Base-by-base conservation (phyloP, 2,797 vertebrate species). In the Alectoris magna region DNA sequence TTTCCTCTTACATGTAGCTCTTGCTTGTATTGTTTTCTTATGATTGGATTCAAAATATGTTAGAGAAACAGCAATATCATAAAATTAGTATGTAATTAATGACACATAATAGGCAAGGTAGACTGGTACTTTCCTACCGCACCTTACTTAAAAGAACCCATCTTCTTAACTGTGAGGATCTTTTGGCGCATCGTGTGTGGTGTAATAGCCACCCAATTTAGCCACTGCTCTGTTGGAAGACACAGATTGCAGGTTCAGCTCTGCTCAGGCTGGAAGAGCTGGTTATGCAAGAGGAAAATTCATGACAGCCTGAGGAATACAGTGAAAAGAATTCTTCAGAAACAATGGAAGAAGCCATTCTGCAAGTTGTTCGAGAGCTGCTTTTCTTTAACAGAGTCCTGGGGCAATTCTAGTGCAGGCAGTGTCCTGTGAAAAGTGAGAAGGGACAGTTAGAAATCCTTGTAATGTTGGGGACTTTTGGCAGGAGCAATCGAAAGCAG, bases 281-380 rank as follows among this genome's bases (percentile, higher is more conserved):
- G 70, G 93, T 91, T 96, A 78, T 76, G 90, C 94, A 91, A 93
- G 92, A 83, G 49, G 46, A 79, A 80, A 76, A 88, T 93, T 91
- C 84, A 53, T 90, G 92, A 78, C n/a, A 77, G 84, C 66, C 66
- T n/a, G 26, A 92, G 85, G 93, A 94, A 90, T 91, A 48, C 56
- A n/a, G 22, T 39, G 80, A 87, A 85, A 92, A 83, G 34, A 83
- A 92, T 86, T 96, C 71, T 82, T 87, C 85, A 0, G 3, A 72
- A 93, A 95, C 96, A 96, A 94, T 87, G 75, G 80, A 81, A 17
- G 14, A 86, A 60, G 22, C 56, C 7, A 8, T 49, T 69, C 55
- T 66, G 14, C 29, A 31, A 90, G 88, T 93, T 94, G 83, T 91
- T 94, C 81, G 93, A 94, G 88, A 94, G 60, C 34, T 76, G 36